A percentile compares a stretch with the other conserved stretches of the same genome.
These are phyloP conservation scores for Oxygymnocypris stewartii DNA, from an alignment of 2,113 vertebrate species.

Conservation along the genomic window DNA sequence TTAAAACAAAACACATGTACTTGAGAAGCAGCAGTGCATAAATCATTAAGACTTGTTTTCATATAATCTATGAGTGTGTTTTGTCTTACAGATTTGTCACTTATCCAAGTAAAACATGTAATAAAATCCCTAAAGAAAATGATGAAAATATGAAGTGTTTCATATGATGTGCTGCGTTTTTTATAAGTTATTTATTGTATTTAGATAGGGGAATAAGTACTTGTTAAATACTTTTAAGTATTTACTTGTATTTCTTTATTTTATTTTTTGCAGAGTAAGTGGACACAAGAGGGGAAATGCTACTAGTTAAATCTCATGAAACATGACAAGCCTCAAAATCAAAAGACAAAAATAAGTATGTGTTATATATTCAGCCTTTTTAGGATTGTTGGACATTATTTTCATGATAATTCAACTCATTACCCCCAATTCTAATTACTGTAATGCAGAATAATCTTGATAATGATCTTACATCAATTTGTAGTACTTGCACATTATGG, in stretches of 20 bases:
- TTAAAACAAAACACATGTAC: conserved; percentile 1
- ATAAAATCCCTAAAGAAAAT: too few species aligned
- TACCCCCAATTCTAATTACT: background rate
- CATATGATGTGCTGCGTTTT: background rate
- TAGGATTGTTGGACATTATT: background rate
- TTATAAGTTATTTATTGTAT: background rate
- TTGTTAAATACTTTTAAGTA: background rate
- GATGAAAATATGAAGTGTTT: background rate
- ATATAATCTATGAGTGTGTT: background rate
- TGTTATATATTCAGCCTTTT: background rate
- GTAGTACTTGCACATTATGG: background rate
- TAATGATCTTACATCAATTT: background rate
- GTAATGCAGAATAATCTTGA: background rate
- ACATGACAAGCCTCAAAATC: background rate
- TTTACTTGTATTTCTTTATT: too few species aligned
- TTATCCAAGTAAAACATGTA: background rate
- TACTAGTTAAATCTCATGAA: background rate
- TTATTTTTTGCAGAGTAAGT: too few species aligned
- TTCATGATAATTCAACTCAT: background rate
- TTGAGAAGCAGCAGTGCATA: background rate
- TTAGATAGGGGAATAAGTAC: background rate
- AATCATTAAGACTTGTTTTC: background rate
- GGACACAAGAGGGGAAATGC: background rate
- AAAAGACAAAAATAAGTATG: background rate
- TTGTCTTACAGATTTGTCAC: background rate